A percentile compares a stretch with the other conserved stretches of the same genome.
Evolutionary conservation across 2,797 vertebrate genomes (phyloP).

Genomic region (Trematomus bernacchii): DNA sequence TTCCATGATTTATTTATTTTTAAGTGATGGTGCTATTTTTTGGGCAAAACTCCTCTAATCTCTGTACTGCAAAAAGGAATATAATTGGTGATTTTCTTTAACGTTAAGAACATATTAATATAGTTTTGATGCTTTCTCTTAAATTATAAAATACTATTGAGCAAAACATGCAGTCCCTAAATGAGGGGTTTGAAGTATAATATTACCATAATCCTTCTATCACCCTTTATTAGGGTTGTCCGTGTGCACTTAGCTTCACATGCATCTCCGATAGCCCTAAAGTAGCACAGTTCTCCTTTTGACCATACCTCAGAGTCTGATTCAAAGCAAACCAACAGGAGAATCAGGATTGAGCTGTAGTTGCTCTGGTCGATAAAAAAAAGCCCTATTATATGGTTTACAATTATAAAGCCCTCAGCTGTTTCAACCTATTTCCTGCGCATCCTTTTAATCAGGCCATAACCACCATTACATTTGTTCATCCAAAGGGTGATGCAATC

Average conservation of each 20-base stretch:
- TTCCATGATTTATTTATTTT: neutral
- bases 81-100: neutral
- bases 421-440: conserved; percentile 68
- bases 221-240: neutral
- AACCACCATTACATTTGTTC: conserved; percentile 72
- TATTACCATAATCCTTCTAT: conserved; percentile 6
- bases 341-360: conserved; percentile 21
- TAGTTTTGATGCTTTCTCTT: neutral
- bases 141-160: neutral
- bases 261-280: conserved; percentile 1
- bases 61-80: neutral
- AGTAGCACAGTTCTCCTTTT: conserved; percentile 13
- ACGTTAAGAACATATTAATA: neutral
- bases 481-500: conserved; percentile 80
- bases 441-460: conserved; percentile 78
- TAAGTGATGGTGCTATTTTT: neutral
- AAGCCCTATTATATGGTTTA: conserved; percentile 50
- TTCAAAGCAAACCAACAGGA: conserved; percentile 16
- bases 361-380: conserved; percentile 43
- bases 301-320: neutral
- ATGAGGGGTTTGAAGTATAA: neutral
- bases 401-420: conserved; percentile 60
- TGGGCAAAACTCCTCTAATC: no score
- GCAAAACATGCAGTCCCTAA: neutral
- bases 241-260: neutral